phyloP scores from a whole-genome alignment of 2,888 invertebrate species.

The Eulithis prunata region DNA sequence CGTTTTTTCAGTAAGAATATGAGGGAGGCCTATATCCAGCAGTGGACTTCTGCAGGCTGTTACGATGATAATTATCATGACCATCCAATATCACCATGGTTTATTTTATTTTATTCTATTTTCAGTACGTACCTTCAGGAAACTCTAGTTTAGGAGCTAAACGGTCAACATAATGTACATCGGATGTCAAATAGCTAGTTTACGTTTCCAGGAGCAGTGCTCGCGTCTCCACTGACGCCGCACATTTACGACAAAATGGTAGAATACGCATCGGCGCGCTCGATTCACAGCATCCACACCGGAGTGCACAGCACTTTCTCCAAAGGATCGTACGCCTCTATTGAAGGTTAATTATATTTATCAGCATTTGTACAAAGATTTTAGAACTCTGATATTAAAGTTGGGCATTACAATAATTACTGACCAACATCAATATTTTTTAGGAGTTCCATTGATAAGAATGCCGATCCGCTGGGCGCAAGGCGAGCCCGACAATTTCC shows the following conservation, averaged over 20 bases:
- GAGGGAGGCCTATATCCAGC: too few relatives aligned
- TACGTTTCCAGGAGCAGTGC: constrained; percentile 44
- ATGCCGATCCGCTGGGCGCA: constrained; percentile 23
- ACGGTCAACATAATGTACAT: too few relatives aligned
- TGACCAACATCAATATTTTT: not conserved
- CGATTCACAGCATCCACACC: constrained; percentile 37
- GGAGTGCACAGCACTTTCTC: constrained; percentile 51
- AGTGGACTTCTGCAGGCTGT: too few relatives aligned
- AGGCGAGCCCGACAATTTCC: constrained; percentile 23
- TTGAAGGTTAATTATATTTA: constrained; percentile 45
- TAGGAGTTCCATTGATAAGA: constrained; percentile 22
- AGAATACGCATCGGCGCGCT: not conserved
- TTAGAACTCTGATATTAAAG: too few relatives aligned
- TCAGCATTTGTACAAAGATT: too few relatives aligned
- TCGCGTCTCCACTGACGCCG: constrained; percentile 46
- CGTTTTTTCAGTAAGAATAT: too few relatives aligned
- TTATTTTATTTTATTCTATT: too few relatives aligned
- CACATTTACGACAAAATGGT: constrained; percentile 37
- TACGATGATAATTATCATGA: too few relatives aligned
- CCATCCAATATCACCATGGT: too few relatives aligned
- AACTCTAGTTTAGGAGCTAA: too few relatives aligned
- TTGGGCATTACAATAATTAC: too few relatives aligned
- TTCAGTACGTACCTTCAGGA: too few relatives aligned
- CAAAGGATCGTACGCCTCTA: constrained; percentile 47
- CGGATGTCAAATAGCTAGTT: not conserved